Conservation (phyloP, 2,888 invertebrate species). For the Carcina quercana region DNA sequence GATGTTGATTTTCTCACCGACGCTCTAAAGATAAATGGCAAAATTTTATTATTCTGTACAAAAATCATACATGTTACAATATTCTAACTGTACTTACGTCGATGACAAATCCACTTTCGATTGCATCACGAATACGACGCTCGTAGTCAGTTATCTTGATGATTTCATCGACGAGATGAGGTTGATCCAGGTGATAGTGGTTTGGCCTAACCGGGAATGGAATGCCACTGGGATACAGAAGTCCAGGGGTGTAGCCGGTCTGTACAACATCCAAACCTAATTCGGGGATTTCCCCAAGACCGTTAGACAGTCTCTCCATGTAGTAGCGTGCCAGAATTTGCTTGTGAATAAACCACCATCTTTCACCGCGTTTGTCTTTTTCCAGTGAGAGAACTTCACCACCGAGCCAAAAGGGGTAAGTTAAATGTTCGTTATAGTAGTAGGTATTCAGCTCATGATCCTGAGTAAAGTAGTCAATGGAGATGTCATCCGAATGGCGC, state of each 20-base stretch:
- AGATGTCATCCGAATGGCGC: constrained; percentile 69
- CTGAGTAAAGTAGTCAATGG: constrained; percentile 81
- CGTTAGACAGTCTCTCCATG: constrained; percentile 82
- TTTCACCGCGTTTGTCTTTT: constrained; percentile 77
- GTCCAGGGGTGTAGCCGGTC: constrained; percentile 77
- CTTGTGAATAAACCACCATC: constrained; percentile 78
- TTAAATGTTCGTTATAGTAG: constrained; percentile 76
- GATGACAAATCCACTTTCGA: constrained; percentile 71
- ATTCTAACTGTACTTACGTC: constrained; percentile 44
- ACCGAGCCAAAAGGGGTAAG: constrained; percentile 79
- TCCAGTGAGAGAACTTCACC: constrained; percentile 63
- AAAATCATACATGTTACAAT: neutral
- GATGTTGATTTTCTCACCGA: constrained; percentile 73
- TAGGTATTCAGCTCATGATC: constrained; percentile 80
- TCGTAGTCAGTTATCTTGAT: constrained; percentile 65
- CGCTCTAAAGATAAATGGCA: constrained; percentile 26
- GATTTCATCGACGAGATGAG: constrained; percentile 52
- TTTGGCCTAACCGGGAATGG: constrained; percentile 78
- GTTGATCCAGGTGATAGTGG: constrained; percentile 64
- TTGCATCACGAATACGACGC: constrained; percentile 73
- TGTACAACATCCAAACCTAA: constrained; percentile 71
- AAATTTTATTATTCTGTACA: neutral
- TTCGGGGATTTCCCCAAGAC: constrained; percentile 77
- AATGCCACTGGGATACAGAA: constrained; percentile 78
- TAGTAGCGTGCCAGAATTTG: constrained; percentile 83